Base-by-base conservation (phyloP, 35 echinoderm and acorn worm genomes). In the Apostichopus parvimensis region DNA sequence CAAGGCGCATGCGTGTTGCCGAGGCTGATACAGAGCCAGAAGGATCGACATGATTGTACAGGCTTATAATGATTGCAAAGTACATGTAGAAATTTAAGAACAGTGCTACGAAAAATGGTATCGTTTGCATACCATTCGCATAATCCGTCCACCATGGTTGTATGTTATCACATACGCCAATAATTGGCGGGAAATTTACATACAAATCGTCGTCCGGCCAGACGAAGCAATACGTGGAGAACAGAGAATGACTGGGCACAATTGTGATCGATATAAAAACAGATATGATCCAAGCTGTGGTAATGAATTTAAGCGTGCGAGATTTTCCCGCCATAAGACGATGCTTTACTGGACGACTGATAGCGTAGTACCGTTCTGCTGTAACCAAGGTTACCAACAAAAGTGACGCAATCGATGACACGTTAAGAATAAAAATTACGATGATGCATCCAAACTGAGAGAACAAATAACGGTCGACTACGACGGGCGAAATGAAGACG, bases 261-360 rank as follows among this genome's bases (percentile, higher is more conserved):
- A 92, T 70, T 6, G 79, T 62, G 9, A 25, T 10, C 24, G 91
- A 82, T 52, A 80, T 92, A 15, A 57, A 25, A 7, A 92, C 22
- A 5, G 78, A 82, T 13, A 68, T 83, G 53, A 81, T 54, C 91
- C 91, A 92, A 17, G 91, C 77, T 15, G 77, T 12, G 62, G 10
- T 18, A 20, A 92, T 77, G 6, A 92, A 60, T 61, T 62, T 61
- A 4, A 92, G 15, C n/a, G 91, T 92, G 15, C 91, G 77, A n/a
- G 53, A 54, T 60, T 34, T 64, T 14, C 89, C 90, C 18, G 70
- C 60, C 53, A 86, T 92, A 20, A 84, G 54, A 11, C 88, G 79
- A 82, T 93, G 92, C 87, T 91, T 73, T 8, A 94, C 76, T 5
- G 93, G 93, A 34, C 81, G 80, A 73, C 93, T 91, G 61, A 94